Base-by-base conservation (phyloP, 2,113 vertebrate species). In the Vulpes lagopus region DNA sequence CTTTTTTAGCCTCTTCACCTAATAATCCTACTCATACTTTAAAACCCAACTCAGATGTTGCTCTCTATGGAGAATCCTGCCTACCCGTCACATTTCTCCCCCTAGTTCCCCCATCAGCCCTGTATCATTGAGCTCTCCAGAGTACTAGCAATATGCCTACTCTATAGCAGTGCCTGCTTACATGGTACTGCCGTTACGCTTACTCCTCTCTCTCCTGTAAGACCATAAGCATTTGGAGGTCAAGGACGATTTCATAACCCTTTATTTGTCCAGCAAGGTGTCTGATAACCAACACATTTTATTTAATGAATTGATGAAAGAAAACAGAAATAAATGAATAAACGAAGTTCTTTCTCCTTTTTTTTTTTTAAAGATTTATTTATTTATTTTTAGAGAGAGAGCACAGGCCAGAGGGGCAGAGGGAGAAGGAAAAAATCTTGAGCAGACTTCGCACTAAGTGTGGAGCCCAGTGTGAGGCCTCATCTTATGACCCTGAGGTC, bases 301-400 rank as follows among this genome's bases (percentile, higher is more conserved):
- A 83, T 71, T 94, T 93, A 89, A 76, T 93, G 55, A 67, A 55
- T 1, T 62, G 59, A 90, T 57, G 22, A 95, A 92, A 91, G n/a
- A 95, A 76, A 94, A 59, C 57, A 90, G 9, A 93, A 91, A 64
- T 59, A 23, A 89, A 69, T 8, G 17, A 90, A 78, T 59, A 43
- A 43, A 43, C 6, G 32, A 69, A 35, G 32, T 8, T 19, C 67
- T n/a, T 69, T 43, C 1, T 43, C 43, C 17, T 30, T 30, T 65
- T 67, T 65, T 65, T 67, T 67, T 67, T 1, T 16, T 3, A 1
- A 16, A 67, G 65, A 59, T 20, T 32, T 32, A 69, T 9, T 69
- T 69, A 69, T n/a, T n/a, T 69, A 69, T n/a, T 69, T 35, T 69
- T 19, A 69, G 17, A 69, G 25, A 64, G 8, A 35, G 67, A 69